A percentile compares a stretch with the other conserved stretches of the same genome.
phyloP scores from a whole-genome alignment of 2,888 invertebrate genomes.

The Ectobius pallidus region DNA sequence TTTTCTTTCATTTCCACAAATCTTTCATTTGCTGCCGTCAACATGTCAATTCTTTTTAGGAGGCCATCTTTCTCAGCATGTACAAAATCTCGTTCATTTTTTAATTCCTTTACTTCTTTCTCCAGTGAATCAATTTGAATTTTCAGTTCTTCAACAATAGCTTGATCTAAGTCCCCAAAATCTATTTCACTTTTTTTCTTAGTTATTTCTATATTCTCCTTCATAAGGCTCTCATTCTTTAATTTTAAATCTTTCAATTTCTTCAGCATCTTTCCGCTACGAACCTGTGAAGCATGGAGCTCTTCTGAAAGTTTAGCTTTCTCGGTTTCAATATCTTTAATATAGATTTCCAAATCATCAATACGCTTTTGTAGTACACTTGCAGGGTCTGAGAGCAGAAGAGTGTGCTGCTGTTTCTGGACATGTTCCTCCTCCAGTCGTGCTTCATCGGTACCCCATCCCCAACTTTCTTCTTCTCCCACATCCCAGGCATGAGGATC shows the following conservation, averaged over 20 bases:
- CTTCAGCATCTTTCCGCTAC: constrained; percentile 78
- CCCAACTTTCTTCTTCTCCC: constrained; percentile 65
- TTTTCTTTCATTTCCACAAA: constrained; percentile 82
- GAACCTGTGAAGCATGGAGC: constrained; percentile 68
- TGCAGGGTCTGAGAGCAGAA: constrained; percentile 42
- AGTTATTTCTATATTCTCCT: constrained; percentile 57
- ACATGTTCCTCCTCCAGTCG: constrained; percentile 58
- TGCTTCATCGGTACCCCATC: constrained; percentile 63
- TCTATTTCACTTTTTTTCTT: constrained; percentile 60
- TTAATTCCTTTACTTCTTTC: constrained; percentile 65
- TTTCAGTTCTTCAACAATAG: constrained; percentile 82
- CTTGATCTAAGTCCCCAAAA: constrained; percentile 71
- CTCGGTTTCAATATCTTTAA: constrained; percentile 64
- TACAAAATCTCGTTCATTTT: constrained; percentile 64
- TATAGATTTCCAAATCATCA: constrained; percentile 63
- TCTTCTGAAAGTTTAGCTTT: constrained; percentile 65
- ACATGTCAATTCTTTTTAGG: constrained; percentile 72
- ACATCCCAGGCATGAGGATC: not conserved
- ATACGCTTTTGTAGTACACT: constrained; percentile 54
- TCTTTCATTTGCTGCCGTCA: constrained; percentile 76
- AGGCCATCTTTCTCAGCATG: constrained; percentile 71
- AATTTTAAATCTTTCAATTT: constrained; percentile 84
- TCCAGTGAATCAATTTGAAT: constrained; percentile 70
- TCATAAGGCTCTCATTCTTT: constrained; percentile 64
- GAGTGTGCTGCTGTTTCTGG: constrained; percentile 45